Evolutionary conservation across 1,140 invertebrate genomes (phyloP).

Genomic region (Phthorimaea operculella): DNA sequence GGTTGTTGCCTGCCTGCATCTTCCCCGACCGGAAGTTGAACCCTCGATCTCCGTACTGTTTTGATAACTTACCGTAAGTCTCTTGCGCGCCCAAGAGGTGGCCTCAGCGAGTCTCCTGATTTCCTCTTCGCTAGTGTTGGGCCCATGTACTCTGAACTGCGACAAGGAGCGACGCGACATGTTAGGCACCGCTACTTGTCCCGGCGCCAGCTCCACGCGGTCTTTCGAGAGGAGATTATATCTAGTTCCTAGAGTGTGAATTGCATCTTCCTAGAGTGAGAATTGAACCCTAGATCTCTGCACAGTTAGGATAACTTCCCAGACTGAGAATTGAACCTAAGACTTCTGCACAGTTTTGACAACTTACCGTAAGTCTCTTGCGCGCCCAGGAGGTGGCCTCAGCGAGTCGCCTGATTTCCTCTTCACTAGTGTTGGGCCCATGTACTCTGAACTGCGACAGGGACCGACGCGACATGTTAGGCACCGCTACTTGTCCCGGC

Average conservation of each 20-base stretch:
- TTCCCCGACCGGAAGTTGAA: too few relatives aligned
- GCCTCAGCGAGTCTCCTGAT: conserved; percentile 35
- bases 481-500: conserved; percentile 80
- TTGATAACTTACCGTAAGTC: conserved; percentile 30
- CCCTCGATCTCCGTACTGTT: conserved; percentile 44
- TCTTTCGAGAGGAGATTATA: conserved; percentile 79
- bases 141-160: conserved; percentile 50
- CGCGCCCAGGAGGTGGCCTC: conserved; percentile 35
- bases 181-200: conserved; percentile 82
- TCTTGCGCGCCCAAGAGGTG: conserved; percentile 31
- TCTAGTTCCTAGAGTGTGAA: too few relatives aligned
- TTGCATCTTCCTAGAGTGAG: too few relatives aligned
- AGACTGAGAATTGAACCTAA: too few relatives aligned
- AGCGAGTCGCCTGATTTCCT: conserved; percentile 36
- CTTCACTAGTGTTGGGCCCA: conserved; percentile 35
- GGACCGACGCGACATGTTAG: conserved; percentile 82
- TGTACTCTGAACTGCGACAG: conserved; percentile 57
- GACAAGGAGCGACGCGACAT: conserved; percentile 78
- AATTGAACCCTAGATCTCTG: too few relatives aligned
- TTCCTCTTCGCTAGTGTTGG: conserved; percentile 37
- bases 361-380: conserved; percentile 47
- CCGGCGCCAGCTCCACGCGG: conserved; percentile 80
- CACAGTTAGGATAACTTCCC: too few relatives aligned
- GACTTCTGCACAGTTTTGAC: too few relatives aligned
- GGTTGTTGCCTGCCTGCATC: too few relatives aligned